Evolutionary conservation across 2,113 vertebrate genomes (phyloP).

Genomic region (Ceyx cyanopectus): DNA sequence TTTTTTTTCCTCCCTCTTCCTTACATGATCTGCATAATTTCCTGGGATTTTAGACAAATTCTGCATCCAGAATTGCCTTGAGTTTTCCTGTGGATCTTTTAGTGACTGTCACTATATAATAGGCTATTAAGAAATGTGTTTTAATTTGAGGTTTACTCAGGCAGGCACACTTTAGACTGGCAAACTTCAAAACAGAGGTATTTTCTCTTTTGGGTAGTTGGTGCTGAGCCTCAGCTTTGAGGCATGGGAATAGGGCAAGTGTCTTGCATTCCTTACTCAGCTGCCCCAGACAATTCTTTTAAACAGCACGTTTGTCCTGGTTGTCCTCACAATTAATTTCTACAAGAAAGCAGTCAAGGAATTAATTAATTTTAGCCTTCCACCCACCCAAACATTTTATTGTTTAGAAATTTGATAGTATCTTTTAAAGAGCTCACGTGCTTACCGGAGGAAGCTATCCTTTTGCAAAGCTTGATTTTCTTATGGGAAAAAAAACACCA

Average conservation of each 20-base stretch:
- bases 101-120: neutral
- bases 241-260: neutral
- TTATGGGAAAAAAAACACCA: neutral
- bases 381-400: neutral
- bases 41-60: neutral
- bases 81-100: neutral
- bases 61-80: neutral
- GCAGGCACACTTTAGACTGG: neutral
- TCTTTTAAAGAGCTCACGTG: neutral
- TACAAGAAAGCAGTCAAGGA: constrained; percentile 25
- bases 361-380: constrained; percentile 51
- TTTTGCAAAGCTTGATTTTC: neutral
- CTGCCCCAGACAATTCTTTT: neutral
- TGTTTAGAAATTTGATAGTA: neutral
- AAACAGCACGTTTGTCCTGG: constrained; percentile 4
- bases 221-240: neutral
- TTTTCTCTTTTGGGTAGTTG: constrained; percentile 27
- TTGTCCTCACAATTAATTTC: constrained; percentile 44
- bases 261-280: neutral
- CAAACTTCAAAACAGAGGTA: constrained; percentile 27
- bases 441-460: neutral
- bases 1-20: neutral
- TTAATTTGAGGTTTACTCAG: constrained; percentile 43
- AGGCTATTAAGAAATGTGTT: constrained; percentile 13
- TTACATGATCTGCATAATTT: neutral